These are phyloP conservation scores for cattle (Bos taurus) DNA, from an alignment of 2,113 vertebrate species.

Conservation along the genomic window ARS-UCD2.0 NC_037351.1:21507001-21507500, in stretches of 20 bases:
- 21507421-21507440: slow-evolving; percentile 11
- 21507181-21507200: background rate
- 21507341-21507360: background rate
- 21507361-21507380: background rate
- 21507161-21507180: background rate
- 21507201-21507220: background rate
- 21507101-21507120: background rate
- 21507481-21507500: background rate
- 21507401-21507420: background rate
- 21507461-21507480: background rate
- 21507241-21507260: background rate
- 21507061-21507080: background rate
- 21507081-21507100: background rate
- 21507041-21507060: background rate
- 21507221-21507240: background rate
- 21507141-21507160: background rate
- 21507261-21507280: slow-evolving; percentile 18
- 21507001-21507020: background rate
- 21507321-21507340: background rate
- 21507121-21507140: background rate
- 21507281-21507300: background rate
- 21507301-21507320: background rate
- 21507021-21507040: background rate
- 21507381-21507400: background rate
- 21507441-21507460: background rate